phyloP scores from a whole-genome alignment of 2,113 vertebrate species.

The Nibea albiflora region DNA sequence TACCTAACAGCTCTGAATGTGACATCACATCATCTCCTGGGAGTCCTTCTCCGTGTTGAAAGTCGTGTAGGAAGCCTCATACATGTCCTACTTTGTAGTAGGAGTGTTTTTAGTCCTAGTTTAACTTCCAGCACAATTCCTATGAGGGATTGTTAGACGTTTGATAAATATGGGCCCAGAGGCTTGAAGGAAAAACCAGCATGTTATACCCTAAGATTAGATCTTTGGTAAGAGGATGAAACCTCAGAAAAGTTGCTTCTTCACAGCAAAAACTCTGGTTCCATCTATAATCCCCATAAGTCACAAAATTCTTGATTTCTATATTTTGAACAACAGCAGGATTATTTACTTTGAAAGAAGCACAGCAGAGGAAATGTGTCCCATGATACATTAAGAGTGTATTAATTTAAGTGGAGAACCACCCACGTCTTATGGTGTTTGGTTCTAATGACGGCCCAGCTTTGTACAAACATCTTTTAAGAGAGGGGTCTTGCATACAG shows the following conservation, averaged over 20 bases:
- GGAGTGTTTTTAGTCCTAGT: constrained; percentile 3
- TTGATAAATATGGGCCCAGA: not conserved
- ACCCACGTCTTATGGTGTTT: constrained; percentile 35
- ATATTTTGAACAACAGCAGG: constrained; percentile 9
- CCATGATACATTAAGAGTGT: constrained; percentile 20
- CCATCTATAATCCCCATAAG: not conserved
- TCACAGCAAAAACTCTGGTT: not conserved
- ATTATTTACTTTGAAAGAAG: constrained; percentile 5
- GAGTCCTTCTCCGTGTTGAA: constrained; percentile 5
- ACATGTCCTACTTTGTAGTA: constrained; percentile 4
- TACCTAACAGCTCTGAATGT: not conserved
- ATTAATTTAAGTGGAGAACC: constrained; percentile 46
- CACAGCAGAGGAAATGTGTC: constrained; percentile 11
- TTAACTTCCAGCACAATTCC: constrained; percentile 22
- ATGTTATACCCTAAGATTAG: not conserved
- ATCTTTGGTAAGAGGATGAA: not conserved
- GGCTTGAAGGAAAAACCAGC: constrained; percentile 1
- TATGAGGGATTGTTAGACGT: not conserved
- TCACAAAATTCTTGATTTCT: not conserved
- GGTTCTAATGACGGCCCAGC: constrained; percentile 44
- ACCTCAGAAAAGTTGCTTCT: not conserved
- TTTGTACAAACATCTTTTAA: constrained; percentile 72
- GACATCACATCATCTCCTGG: not conserved
- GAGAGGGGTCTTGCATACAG: constrained; percentile 73
- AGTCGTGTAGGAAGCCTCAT: constrained; percentile 10